Base-by-base conservation (phyloP, 2,888 invertebrate genomes). In the Drepanosiphum platanoidis region DNA sequence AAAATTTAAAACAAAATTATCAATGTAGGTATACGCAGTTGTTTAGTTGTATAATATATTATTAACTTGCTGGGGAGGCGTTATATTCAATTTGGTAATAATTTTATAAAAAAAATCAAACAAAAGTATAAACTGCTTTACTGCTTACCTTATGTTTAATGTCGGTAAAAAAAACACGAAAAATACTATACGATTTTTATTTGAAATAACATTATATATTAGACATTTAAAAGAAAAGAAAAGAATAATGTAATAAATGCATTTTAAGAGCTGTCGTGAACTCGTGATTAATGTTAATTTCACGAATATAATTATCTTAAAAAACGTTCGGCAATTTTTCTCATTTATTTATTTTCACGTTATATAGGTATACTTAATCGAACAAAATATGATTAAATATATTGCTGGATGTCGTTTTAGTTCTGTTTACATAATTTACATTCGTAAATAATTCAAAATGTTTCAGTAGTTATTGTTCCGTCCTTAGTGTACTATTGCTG, bases 401-500 rank as follows among this genome's bases (percentile, higher is more conserved):
- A 61, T 8, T 61, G 61, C n/a, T n/a, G 61, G 27, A 5, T 9
- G 22, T 61, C n/a, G n/a, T 27, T 61, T 61, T 61, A 61, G n/a
- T 61, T 22, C 11, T 27, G 61, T 61, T 61, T 61, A 13, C 61
- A 27, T 61, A 61, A 61, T 61, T 61, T 27, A n/a, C 61, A n/a
- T 61, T 61, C n/a, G 61, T 61, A 61, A n/a, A 61, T 61, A 61
- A 61, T 22, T 61, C 61, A 61, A 61, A 61, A n/a, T 27, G 61
- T 61, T 61, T 61, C 9, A 1, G 61, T 61, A 9, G 61, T 61
- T 61, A n/a, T 61, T 61, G 18, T 52, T 18, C n/a, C n/a, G n/a
- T n/a, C 18, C 18, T 46, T 46, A 2, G 64, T 64, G 30, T 64
- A 13, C 61, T 52, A 18, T 18, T 52, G 22, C 18, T 22, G 5